A percentile compares a stretch with the other conserved stretches of the same genome.
Evolutionary conservation across 2,797 vertebrate species (phyloP).

Genomic region (Tenualosa ilisha): DNA sequence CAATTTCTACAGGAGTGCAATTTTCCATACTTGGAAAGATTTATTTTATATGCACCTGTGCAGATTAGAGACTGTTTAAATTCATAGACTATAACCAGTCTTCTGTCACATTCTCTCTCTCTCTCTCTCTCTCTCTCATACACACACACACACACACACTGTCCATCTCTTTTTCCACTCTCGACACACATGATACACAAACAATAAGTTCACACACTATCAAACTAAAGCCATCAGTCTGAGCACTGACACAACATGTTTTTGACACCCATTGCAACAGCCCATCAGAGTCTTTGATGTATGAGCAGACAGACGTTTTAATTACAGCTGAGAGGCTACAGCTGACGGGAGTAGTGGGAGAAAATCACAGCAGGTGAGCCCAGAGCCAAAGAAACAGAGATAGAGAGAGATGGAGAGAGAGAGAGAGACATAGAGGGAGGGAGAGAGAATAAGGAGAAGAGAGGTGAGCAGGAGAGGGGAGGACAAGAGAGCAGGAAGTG

Average conservation of each 20-base stretch:
- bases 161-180: not conserved
- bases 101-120: not conserved
- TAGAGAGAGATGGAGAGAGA: conserved; percentile 34
- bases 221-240: not conserved
- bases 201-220: not conserved
- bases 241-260: not conserved
- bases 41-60: not conserved
- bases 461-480: conserved; percentile 44
- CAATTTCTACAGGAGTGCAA: not conserved
- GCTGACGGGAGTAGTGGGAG: not conserved
- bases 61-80: not conserved
- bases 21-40: not conserved
- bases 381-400: conserved; percentile 1
- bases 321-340: conserved; percentile 32
- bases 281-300: not conserved
- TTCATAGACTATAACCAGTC: too few species aligned
- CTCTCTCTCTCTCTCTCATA: not conserved
- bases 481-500: not conserved
- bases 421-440: conserved; percentile 44
- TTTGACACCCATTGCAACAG: not conserved
- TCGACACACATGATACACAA: not conserved
- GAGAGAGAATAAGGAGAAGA: conserved; percentile 31
- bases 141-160: conserved; percentile 1
- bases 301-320: conserved; percentile 1
- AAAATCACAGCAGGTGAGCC: not conserved